These are phyloP conservation scores for Calameuta filiformis DNA, from an alignment of 2,888 invertebrate species.

Conservation along the genomic window DNA sequence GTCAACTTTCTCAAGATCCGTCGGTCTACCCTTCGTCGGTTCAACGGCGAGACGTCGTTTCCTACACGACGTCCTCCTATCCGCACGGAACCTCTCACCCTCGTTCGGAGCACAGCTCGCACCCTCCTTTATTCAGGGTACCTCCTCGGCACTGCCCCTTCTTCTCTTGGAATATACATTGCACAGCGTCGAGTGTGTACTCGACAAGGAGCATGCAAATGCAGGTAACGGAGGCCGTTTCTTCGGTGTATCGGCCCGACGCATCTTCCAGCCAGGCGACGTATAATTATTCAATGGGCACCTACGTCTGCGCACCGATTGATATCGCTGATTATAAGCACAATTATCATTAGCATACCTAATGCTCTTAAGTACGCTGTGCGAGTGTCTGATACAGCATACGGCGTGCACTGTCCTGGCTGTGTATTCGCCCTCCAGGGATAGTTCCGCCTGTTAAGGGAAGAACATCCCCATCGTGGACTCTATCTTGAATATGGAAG, in stretches of 20 bases:
- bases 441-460: neutral
- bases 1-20: slow-evolving; percentile 55
- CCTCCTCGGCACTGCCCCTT: slow-evolving; percentile 1
- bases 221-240: slow-evolving; percentile 44
- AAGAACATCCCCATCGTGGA: neutral
- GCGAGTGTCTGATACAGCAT: neutral
- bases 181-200: neutral
- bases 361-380: slow-evolving; percentile 45
- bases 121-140: slow-evolving; percentile 15
- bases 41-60: slow-evolving; percentile 11
- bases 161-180: neutral
- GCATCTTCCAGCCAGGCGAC: slow-evolving; percentile 50
- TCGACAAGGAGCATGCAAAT: neutral
- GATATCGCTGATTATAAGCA: slow-evolving; percentile 56
- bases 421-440: neutral
- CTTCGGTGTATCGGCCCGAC: slow-evolving; percentile 46
- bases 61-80: slow-evolving; percentile 5
- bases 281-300: slow-evolving; percentile 59
- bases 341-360: slow-evolving; percentile 57
- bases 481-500: neutral
- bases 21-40: slow-evolving; percentile 33
- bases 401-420: neutral
- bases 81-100: slow-evolving; percentile 13
- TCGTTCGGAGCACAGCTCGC: slow-evolving; percentile 13
- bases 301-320: slow-evolving; percentile 50